Conservation (phyloP, 1,140 invertebrate species). For the Latrodectus geometricus region DNA sequence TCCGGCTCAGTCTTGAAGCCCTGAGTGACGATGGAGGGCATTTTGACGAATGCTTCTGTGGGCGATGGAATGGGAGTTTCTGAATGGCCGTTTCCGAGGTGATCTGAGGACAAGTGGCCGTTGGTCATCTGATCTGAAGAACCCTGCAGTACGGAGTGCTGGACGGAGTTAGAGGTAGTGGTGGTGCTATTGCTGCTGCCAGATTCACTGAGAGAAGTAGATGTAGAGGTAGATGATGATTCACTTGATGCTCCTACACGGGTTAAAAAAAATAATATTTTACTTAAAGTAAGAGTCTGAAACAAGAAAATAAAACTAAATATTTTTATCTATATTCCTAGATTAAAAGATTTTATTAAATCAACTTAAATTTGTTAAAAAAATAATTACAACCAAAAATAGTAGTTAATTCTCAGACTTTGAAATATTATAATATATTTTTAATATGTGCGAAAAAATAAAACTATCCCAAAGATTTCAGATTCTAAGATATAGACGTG, state of each 20-base stretch:
- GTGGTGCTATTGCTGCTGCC: not conserved
- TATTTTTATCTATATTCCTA: too few relatives aligned
- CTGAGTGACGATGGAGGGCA: slow-evolving; percentile 44
- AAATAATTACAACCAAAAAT: too few relatives aligned
- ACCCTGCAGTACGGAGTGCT: slow-evolving; percentile 12
- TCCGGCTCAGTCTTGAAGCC: slow-evolving; percentile 60
- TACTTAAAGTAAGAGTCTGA: not conserved
- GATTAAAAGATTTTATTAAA: too few relatives aligned
- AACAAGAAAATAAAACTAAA: too few relatives aligned
- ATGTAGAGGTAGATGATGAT: slow-evolving; percentile 1
- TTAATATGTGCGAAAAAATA: too few relatives aligned
- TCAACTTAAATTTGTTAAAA: too few relatives aligned
- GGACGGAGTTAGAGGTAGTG: not conserved
- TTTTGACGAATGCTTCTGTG: slow-evolving; percentile 38
- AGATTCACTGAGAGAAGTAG: slow-evolving; percentile 41
- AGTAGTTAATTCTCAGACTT: too few relatives aligned
- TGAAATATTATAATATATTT: too few relatives aligned
- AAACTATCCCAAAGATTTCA: too few relatives aligned
- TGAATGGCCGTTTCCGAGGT: slow-evolving; percentile 59
- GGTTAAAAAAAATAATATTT: not conserved
- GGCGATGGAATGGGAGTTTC: slow-evolving; percentile 63
- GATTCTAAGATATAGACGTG: too few relatives aligned
- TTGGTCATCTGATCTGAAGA: slow-evolving; percentile 40
- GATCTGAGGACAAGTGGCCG: slow-evolving; percentile 51
- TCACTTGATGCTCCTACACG: slow-evolving; percentile 26